Evolutionary conservation across 2,797 vertebrate species (phyloP).

Genomic region (Anolis apletophallus): DNA sequence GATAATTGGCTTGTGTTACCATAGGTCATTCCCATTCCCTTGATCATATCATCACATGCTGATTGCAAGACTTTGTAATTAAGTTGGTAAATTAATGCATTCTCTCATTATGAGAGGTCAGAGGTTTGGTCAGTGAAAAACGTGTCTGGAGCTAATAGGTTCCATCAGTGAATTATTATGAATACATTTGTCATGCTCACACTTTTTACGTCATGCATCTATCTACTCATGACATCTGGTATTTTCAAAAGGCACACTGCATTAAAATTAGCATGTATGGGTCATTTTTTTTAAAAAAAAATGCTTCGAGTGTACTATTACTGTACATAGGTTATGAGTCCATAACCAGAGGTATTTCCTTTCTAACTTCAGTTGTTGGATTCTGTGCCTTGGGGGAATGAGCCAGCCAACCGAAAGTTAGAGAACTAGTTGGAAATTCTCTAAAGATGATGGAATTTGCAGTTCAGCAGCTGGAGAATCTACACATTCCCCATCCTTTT

Average conservation of each 20-base stretch:
- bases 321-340: no score
- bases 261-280: background rate
- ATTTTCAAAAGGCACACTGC: constrained; percentile 7
- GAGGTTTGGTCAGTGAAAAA: constrained; percentile 14
- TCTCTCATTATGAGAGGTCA: constrained; percentile 14
- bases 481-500: background rate
- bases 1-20: constrained; percentile 5
- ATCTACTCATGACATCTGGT: background rate
- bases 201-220: background rate
- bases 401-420: background rate
- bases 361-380: background rate
- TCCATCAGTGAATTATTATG: constrained; percentile 1
- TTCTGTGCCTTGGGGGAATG: background rate
- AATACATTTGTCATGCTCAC: background rate
- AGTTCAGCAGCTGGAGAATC: background rate
- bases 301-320: background rate
- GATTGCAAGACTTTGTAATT: constrained; percentile 13
- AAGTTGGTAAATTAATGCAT: constrained; percentile 10
- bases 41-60: constrained; percentile 19
- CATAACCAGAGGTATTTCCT: background rate
- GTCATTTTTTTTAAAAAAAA: background rate
- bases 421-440: background rate
- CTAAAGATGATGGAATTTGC: background rate
- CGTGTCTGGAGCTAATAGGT: background rate
- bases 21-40: background rate